Evolutionary conservation across 2,113 vertebrate species (phyloP).

Genomic region (Ciconia boyciana): DNA sequence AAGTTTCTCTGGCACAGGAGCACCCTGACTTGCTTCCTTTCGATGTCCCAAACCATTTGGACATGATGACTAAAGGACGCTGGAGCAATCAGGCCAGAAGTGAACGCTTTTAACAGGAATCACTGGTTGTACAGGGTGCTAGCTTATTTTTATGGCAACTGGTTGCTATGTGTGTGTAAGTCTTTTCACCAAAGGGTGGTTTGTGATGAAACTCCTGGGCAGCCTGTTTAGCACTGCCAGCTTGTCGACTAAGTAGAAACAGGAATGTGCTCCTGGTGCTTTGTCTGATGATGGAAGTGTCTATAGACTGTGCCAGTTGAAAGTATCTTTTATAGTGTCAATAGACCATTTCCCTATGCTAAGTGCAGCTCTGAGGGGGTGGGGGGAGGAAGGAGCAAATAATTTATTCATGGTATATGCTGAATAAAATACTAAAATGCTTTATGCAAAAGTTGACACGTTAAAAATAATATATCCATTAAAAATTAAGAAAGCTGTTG

Average conservation of each 20-base stretch:
- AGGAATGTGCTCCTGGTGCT: not conserved
- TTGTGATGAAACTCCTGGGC: not conserved
- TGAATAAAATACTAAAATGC: constrained; percentile 63
- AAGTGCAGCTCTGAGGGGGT: not conserved
- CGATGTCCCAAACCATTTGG: not conserved
- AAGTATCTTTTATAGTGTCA: constrained; percentile 48
- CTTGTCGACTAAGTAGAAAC: not conserved
- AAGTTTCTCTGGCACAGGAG: not conserved
- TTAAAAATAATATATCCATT: constrained; percentile 46
- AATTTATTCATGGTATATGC: constrained; percentile 57
- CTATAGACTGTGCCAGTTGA: not conserved
- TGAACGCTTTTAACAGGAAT: not conserved
- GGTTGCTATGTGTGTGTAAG: not conserved
- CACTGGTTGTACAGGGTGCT: not conserved
- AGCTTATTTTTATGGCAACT: not conserved
- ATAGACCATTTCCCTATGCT: constrained; percentile 26
- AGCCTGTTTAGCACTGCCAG: not conserved
- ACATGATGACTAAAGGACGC: not conserved
- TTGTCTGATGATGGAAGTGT: constrained; percentile 4
- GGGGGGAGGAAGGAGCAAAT: not conserved
- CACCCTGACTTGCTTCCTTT: not conserved
- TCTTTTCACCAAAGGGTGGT: not conserved
- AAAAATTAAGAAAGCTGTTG: constrained; percentile 44
- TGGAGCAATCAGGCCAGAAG: not conserved
- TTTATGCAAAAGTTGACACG: constrained; percentile 45